A percentile compares a stretch with the other conserved stretches of the same genome.
Conservation (phyloP, 2,113 vertebrate species). For the Xyliphius kryptos region DNA sequence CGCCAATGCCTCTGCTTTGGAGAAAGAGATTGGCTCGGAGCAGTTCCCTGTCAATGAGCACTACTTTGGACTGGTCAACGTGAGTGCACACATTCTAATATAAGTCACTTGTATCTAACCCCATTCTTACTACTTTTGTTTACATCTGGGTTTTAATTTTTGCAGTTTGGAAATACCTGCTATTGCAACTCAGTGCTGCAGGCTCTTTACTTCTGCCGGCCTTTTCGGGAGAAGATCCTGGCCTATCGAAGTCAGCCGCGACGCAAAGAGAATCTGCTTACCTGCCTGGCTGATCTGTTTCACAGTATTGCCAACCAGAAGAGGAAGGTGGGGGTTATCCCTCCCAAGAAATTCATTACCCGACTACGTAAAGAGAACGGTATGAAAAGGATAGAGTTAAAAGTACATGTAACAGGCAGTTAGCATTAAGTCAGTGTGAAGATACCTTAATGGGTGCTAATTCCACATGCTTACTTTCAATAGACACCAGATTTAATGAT, state of each 20-base stretch:
- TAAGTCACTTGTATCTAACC: not conserved
- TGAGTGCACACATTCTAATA: slow-evolving; percentile 62
- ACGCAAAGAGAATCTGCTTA: slow-evolving; percentile 94
- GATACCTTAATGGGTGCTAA: too few species aligned
- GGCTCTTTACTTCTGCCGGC: slow-evolving; percentile 96
- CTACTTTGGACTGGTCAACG: slow-evolving; percentile 98
- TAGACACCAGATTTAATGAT: too few species aligned
- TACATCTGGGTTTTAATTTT: slow-evolving; percentile 30
- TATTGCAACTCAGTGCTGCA: slow-evolving; percentile 98
- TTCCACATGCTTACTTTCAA: too few species aligned
- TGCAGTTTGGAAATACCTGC: slow-evolving; percentile 96
- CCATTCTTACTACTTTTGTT: not conserved
- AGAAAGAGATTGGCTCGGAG: slow-evolving; percentile 99
- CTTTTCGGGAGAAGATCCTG: slow-evolving; percentile 94
- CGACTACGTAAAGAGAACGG: slow-evolving; percentile 93
- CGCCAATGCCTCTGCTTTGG: slow-evolving; percentile 99
- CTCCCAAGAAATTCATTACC: slow-evolving; percentile 97
- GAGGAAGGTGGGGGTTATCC: slow-evolving; percentile 97
- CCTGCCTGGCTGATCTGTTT: slow-evolving; percentile 92
- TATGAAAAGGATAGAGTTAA: slow-evolving; percentile 51
- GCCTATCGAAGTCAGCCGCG: slow-evolving; percentile 94
- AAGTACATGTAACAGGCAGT: too few species aligned
- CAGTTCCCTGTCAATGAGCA: slow-evolving; percentile 99
- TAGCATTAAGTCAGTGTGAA: too few species aligned
- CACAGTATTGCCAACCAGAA: slow-evolving; percentile 98